Base-by-base conservation (phyloP, 2,888 invertebrate species). In the Chironomus riparius region DNA sequence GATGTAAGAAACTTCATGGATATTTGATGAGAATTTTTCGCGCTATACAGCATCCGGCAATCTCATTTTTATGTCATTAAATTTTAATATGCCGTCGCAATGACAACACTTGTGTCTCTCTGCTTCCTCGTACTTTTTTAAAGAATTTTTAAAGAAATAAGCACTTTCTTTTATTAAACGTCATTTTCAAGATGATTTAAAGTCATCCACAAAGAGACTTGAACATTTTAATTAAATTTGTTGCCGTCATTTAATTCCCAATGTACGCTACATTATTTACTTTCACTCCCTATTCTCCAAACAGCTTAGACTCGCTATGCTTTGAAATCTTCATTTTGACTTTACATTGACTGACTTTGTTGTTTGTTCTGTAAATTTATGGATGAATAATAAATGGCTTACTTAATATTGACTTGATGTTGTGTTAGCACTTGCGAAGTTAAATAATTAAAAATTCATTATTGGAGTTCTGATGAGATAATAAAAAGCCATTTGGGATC, bases 61-160 rank as follows among this genome's bases (percentile, higher is more conserved):
- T 65, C 65, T 65, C 65, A 65, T 24, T 65, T 65, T 65, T 65
- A 65, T 65, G 65, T 65, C 65, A 65, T 65, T 65, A 65, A 65
- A 65, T 22, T 65, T 65, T 65, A 21, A 65, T 65, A 21, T 22
- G 3, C 21, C 22, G 24, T 65, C 21, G 21, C 13, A 65, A 22
- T 21, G 65, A 21, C 65, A 24, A 24, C 65, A 65, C 65, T 65
- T 65, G 65, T 65, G 65, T 65, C 65, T 22, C 21, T 65, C 12
- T 13, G 56, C 18, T 56, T 56, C 15, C n/a, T 5, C 4, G 15
- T n/a, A 15, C 4, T 6, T 65, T 18, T 10, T 65, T 65, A 65
- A 65, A 24, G 65, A 12, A 65, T 15, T 38, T 38, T 38, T 38
- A 15, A 56, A 56, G 15, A 18, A 56, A 56, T 56, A 56, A 7